A percentile compares a stretch with the other conserved stretches of the same genome.
These are phyloP conservation scores for Paracyprichromis sp. DNA, from an alignment of 2,113 vertebrate species.

Conservation along the genomic window DNA sequence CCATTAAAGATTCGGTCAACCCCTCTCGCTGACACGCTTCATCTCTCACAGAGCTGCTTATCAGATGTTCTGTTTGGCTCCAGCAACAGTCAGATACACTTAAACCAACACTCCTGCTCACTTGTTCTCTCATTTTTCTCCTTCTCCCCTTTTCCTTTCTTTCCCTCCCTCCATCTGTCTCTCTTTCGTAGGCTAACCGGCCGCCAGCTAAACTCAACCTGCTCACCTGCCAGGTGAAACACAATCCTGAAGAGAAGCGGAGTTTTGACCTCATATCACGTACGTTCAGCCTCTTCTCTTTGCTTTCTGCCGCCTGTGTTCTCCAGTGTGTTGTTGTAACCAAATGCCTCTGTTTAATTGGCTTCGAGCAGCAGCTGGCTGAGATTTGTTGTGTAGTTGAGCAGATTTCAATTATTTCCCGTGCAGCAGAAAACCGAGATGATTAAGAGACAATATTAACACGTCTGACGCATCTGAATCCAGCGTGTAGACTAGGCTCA, in stretches of 20 bases:
- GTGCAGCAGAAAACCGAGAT: not conserved
- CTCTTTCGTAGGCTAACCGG: constrained; percentile 80
- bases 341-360: not conserved
- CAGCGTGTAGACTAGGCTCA: not conserved
- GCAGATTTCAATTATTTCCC: not conserved
- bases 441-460: not conserved
- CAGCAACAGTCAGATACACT: not conserved
- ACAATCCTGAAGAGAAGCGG: constrained; percentile 97
- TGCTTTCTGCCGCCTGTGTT: accelerated
- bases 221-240: constrained; percentile 97
- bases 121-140: not conserved
- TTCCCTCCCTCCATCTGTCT: not conserved
- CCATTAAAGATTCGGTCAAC: not conserved
- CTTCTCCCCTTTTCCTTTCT: not conserved
- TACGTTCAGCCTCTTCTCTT: constrained; percentile 57
- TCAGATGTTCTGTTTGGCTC: constrained; percentile 25
- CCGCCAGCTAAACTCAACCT: constrained; percentile 99
- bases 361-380: not conserved
- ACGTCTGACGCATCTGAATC: not conserved
- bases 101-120: not conserved
- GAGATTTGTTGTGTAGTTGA: not conserved
- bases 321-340: not conserved
- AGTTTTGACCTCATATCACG: constrained; percentile 99
- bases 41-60: not conserved
- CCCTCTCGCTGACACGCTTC: not conserved